Percentiles rank a stretch among this genome's conserved stretches.
Evolutionary conservation across 2,113 vertebrate genomes (phyloP).

Genomic region (Paraplagusia blochii): DNA sequence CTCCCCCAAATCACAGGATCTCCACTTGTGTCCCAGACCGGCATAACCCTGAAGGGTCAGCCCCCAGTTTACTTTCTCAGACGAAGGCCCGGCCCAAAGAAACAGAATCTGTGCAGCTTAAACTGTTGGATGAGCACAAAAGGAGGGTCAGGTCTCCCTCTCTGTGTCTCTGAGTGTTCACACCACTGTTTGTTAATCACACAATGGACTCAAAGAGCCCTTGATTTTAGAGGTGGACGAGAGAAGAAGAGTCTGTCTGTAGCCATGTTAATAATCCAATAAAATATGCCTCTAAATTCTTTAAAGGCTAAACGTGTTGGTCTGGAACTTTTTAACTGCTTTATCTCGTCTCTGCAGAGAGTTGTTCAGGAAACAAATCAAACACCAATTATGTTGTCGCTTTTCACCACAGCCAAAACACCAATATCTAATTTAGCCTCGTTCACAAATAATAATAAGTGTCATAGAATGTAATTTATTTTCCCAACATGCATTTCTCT

Average conservation of each 20-base stretch:
- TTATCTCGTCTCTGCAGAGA: too few species aligned
- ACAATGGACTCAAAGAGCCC: conserved; percentile 53
- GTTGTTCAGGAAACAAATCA: too few species aligned
- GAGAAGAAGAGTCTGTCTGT: conserved; percentile 27
- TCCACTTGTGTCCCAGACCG: conserved; percentile 71
- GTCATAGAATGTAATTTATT: too few species aligned
- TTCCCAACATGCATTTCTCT: too few species aligned
- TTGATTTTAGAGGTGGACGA: conserved; percentile 35
- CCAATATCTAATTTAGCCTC: too few species aligned
- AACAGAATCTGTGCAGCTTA: conserved; percentile 82
- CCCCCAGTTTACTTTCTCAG: conserved; percentile 86
- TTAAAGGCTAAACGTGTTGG: too few species aligned
- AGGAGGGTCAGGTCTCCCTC: conserved; percentile 50
- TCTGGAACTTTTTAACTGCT: too few species aligned
- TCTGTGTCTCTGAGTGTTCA: conserved; percentile 43
- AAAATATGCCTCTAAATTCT: too few species aligned
- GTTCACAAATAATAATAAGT: too few species aligned
- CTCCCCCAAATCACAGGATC: conserved; percentile 64
- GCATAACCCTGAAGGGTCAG: conserved; percentile 82
- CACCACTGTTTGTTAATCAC: conserved; percentile 52
- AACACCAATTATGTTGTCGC: too few species aligned
- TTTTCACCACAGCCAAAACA: too few species aligned
- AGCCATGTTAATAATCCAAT: conserved; percentile 19
- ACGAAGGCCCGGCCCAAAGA: conserved; percentile 68
- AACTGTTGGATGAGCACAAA: conserved; percentile 73